Conservation (phyloP, 2,888 invertebrate genomes). For the Abrostola triplasia region DNA sequence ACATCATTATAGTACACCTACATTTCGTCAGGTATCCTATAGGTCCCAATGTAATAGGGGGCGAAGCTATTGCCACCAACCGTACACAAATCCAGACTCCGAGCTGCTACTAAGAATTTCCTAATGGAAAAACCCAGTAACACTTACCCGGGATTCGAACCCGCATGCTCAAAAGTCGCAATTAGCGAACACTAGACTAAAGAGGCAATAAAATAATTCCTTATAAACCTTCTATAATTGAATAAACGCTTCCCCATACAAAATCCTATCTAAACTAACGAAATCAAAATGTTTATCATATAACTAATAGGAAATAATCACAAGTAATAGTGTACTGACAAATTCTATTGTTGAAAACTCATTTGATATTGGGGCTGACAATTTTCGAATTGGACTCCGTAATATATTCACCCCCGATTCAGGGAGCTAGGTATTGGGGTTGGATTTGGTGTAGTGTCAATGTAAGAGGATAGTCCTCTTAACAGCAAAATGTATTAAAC, state of each 20-base stretch:
- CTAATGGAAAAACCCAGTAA: too few species aligned
- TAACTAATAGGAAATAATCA: constrained; percentile 84
- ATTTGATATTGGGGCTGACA: constrained; percentile 83
- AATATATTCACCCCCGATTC: constrained; percentile 82
- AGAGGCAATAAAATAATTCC: not conserved
- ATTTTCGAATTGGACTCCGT: constrained; percentile 84
- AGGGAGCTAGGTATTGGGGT: constrained; percentile 58
- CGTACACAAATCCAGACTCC: too few species aligned
- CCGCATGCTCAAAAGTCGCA: too few species aligned
- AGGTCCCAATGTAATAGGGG: too few species aligned
- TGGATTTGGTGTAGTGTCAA: constrained; percentile 21
- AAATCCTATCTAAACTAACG: constrained; percentile 27
- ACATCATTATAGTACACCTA: too few species aligned
- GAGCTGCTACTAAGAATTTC: too few species aligned
- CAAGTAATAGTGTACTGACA: constrained; percentile 74
- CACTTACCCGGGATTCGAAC: too few species aligned
- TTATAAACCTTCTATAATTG: constrained; percentile 29
- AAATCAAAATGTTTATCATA: constrained; percentile 63
- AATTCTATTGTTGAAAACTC: constrained; percentile 79
- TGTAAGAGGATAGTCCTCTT: constrained; percentile 46
- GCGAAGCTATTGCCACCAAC: too few species aligned
- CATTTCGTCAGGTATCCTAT: too few species aligned
- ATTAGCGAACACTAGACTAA: too few species aligned
- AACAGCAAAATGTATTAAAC: not conserved
- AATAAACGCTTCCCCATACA: constrained; percentile 47